Evolutionary conservation across 1,140 invertebrate species (phyloP), one percentile per base, ranked within the genome.

Genomic region (Magallana ariakensis): DNA sequence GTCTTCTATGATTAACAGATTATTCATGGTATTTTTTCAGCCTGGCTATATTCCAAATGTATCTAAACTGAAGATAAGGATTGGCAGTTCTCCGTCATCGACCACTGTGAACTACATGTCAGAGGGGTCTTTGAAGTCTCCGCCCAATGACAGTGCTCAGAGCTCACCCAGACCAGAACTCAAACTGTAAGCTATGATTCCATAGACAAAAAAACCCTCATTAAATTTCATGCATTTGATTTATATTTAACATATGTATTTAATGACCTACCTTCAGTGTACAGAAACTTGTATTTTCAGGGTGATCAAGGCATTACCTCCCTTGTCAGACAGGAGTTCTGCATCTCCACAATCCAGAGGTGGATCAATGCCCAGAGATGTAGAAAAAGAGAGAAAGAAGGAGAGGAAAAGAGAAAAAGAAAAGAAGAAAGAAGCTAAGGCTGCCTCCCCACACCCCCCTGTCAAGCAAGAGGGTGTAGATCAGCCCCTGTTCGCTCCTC

Each of bases 291-390:
- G 33, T 46, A 4, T 46, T 75, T 75, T 75, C 90, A 96, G 96
- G 90, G 97, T 97, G 81, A 97, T 97, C 82, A 97, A 97, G 93
- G 96, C 97, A 53, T 95, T 97, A 26, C 94, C 88, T 6, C 85
- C 85, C 8, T 54, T 87, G 4, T 75, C 46, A 15, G 85, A 85
- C 15, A 80, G 70, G 26, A 60, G 80, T 54, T 88, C 90, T 13
- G 33, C 81, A 4, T 86, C 87, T 15, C 90, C 88, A 11, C 83
- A 75, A 13, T 75, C 66, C 11, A 13, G 22, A 3, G 66, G 66
- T 33, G 66, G 86, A 22, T 56, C 84, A 55, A 83, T 86, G 13
- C 83, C 85, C 13, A 62, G 60, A 66, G 33, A 87, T n/a, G 85
- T 81, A 58, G 87, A 87, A 13, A 58, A 75, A 53, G 84, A 87